Conservation (phyloP, 2,113 vertebrate species). For the Phoenicopterus ruber region DNA sequence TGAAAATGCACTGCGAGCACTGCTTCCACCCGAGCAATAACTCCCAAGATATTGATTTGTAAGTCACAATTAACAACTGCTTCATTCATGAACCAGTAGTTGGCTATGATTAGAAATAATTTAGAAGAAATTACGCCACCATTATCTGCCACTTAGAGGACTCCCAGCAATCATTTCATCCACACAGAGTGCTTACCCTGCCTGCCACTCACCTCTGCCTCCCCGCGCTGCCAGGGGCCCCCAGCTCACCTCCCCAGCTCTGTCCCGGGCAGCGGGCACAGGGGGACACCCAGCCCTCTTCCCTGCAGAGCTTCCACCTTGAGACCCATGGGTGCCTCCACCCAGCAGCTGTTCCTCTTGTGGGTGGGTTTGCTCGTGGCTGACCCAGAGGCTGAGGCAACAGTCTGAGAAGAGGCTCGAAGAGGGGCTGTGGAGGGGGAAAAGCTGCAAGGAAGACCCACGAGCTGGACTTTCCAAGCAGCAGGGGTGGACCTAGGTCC, state of each 20-base stretch:
- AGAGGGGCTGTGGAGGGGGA: neutral
- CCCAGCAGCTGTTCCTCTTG: fast-evolving
- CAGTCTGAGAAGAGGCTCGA: neutral
- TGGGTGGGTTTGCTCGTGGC: neutral
- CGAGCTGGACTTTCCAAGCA: neutral
- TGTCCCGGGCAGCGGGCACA: no score
- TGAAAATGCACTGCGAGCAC: neutral
- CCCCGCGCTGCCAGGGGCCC: neutral
- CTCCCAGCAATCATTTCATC: constrained; percentile 1
- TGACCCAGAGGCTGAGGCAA: neutral
- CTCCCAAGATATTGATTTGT: constrained; percentile 37
- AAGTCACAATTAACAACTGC: constrained; percentile 51
- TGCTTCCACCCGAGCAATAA: neutral
- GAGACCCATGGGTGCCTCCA: neutral
- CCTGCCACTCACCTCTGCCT: neutral
- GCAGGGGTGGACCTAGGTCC: neutral
- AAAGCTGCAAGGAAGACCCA: neutral
- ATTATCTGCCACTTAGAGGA: constrained; percentile 48
- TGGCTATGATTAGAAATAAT: constrained; percentile 59
- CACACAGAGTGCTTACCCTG: fast-evolving
- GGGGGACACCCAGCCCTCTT: neutral
- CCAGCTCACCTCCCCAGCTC: neutral
- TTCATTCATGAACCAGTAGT: constrained; percentile 33
- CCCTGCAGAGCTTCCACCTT: neutral
- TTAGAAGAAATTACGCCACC: constrained; percentile 49